These are phyloP conservation scores for Melanotaenia parkinsoni DNA, from an alignment of 2,797 vertebrate species.

Conservation along the genomic window DNA sequence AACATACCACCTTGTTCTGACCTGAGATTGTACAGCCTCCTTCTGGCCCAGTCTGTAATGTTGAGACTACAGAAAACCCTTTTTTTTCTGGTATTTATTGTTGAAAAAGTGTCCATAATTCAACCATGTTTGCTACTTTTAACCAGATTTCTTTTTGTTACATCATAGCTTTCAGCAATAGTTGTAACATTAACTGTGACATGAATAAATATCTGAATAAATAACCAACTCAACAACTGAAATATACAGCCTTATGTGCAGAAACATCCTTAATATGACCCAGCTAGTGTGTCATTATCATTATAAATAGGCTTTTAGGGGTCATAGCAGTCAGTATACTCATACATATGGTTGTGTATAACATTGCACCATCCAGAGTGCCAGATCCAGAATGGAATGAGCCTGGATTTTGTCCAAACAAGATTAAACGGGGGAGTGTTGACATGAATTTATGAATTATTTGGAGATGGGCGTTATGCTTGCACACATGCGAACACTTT, in stretches of 20 bases:
- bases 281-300: conserved; percentile 47
- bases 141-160: conserved; percentile 45
- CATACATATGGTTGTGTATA: conserved; percentile 39
- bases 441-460: conserved; percentile 62
- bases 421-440: conserved; percentile 66
- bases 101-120: conserved; percentile 35
- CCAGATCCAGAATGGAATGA: conserved; percentile 53
- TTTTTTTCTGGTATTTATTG: conserved; percentile 38
- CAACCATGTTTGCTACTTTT: conserved; percentile 14
- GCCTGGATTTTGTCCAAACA: conserved; percentile 68
- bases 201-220: conserved; percentile 27
- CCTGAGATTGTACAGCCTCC: conserved; percentile 44
- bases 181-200: conserved; percentile 14
- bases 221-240: background rate
- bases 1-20: conserved; percentile 55
- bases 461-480: conserved; percentile 36
- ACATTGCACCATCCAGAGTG: conserved; percentile 12
- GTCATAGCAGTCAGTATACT: conserved; percentile 9
- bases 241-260: conserved; percentile 4
- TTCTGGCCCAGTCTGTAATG: conserved; percentile 25
- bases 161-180: conserved; percentile 46
- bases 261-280: conserved; percentile 41
- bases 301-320: conserved; percentile 30
- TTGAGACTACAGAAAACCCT: conserved; percentile 7
- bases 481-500: conserved; percentile 56